Evolutionary conservation across 2,113 vertebrate genomes (phyloP).

Genomic region (Pseudois nayaur): DNA sequence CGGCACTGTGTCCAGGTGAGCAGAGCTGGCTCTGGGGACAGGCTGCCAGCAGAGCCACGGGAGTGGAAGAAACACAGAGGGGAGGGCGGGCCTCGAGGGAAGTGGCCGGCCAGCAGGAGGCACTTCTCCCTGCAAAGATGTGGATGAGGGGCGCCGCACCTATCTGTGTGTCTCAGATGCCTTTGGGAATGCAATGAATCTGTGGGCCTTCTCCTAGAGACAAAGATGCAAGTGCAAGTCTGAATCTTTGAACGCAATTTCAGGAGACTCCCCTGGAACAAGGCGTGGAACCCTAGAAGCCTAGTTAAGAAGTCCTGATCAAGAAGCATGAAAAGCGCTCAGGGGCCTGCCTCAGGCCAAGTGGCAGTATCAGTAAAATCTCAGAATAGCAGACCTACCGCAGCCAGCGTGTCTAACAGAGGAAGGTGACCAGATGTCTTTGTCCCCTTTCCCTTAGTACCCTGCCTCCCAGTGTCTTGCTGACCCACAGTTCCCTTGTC

Average conservation of each 20-base stretch:
- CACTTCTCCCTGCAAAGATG: neutral
- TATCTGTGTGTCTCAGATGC: neutral
- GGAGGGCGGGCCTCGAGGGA: neutral
- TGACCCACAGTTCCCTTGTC: neutral
- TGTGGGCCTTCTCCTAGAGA: neutral
- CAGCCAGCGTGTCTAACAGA: neutral
- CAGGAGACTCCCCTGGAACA: neutral
- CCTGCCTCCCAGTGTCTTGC: neutral
- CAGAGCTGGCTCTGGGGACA: slow-evolving; percentile 38
- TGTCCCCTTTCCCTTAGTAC: neutral
- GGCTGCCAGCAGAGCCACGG: neutral
- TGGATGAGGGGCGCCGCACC: neutral
- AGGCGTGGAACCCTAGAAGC: neutral
- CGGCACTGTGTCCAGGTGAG: neutral
- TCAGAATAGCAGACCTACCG: neutral
- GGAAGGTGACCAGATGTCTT: neutral
- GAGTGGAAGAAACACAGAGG: slow-evolving; percentile 41
- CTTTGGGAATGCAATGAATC: neutral
- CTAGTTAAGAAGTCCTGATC: neutral
- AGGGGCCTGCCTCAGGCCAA: neutral
- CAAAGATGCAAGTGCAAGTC: neutral
- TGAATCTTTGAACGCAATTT: neutral
- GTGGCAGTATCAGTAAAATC: neutral
- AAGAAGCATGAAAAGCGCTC: neutral
- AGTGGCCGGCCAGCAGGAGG: neutral